Evolutionary conservation across 2,797 vertebrate genomes (phyloP).

Genomic region (Chrosomus eos): DNA sequence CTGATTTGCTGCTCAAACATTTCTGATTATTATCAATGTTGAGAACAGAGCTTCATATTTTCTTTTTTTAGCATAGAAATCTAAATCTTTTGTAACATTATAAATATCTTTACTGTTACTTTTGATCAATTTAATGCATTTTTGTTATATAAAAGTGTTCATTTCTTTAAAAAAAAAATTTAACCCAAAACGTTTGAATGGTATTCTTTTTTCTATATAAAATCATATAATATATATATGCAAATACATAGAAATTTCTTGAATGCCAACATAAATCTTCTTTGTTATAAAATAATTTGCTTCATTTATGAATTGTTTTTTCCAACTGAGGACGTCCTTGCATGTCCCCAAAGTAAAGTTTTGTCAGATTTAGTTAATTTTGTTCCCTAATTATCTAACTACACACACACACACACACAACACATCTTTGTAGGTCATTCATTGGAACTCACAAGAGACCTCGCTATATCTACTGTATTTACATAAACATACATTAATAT

Average conservation of each 20-base stretch:
- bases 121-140: too few relatives aligned
- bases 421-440: conserved; percentile 4
- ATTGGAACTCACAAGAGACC: neutral
- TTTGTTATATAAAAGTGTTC: too few relatives aligned
- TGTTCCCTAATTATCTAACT: neutral
- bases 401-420: neutral
- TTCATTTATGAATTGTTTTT: neutral
- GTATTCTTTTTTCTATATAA: too few relatives aligned
- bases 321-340: neutral
- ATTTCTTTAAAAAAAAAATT: too few relatives aligned
- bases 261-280: neutral
- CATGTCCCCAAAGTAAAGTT: neutral
- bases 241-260: neutral
- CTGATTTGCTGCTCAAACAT: neutral
- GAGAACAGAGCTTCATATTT: neutral
- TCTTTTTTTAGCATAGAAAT: neutral
- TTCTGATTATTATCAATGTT: neutral
- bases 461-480: neutral
- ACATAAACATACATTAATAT: neutral
- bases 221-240: too few relatives aligned
- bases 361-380: conserved; percentile 25
- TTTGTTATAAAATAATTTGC: neutral
- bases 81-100: neutral
- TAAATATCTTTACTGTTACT: too few relatives aligned
- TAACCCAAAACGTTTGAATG: too few relatives aligned